Evolutionary conservation across 2,888 invertebrate species (phyloP).

Genomic region (Teinopalpus imperialis): DNA sequence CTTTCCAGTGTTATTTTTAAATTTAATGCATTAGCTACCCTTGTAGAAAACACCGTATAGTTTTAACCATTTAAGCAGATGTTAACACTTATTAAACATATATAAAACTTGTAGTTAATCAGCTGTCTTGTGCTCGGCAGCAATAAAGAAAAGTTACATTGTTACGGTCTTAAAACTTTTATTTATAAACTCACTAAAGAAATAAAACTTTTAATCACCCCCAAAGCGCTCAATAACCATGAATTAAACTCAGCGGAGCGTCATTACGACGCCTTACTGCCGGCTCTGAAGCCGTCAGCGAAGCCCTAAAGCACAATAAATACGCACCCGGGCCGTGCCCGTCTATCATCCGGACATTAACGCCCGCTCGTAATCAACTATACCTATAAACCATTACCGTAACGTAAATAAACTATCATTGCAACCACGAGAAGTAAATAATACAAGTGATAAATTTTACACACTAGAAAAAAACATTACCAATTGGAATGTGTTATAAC

Average conservation of each 20-base stretch:
- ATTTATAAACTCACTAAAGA: conserved; percentile 24
- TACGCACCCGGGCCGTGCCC: conserved; percentile 26
- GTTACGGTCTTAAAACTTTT: conserved; percentile 16
- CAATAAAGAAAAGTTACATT: conserved; percentile 4
- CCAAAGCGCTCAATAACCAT: conserved; percentile 22
- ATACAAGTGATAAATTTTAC: conserved; percentile 2
- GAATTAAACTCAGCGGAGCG: conserved; percentile 22
- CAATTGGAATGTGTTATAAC: background rate
- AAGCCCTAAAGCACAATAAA: conserved; percentile 28
- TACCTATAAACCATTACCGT: conserved; percentile 44
- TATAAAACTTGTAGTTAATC: conserved; percentile 8
- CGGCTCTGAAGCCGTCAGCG: conserved; percentile 13
- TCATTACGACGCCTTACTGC: conserved; percentile 21
- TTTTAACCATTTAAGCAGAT: too few species aligned
- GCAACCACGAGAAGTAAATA: conserved; percentile 21
- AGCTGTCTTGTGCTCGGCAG: background rate
- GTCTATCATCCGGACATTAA: conserved; percentile 36
- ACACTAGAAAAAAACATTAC: conserved; percentile 2
- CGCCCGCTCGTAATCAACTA: conserved; percentile 41
- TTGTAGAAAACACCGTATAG: too few species aligned
- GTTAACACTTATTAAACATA: too few species aligned
- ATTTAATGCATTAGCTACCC: too few species aligned
- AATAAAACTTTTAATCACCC: conserved; percentile 25
- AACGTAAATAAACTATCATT: conserved; percentile 33
- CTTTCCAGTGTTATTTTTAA: too few species aligned